Base-by-base conservation (phyloP, 53 echinoderm and acorn worm species). In the Pentamera pediparva region DNA sequence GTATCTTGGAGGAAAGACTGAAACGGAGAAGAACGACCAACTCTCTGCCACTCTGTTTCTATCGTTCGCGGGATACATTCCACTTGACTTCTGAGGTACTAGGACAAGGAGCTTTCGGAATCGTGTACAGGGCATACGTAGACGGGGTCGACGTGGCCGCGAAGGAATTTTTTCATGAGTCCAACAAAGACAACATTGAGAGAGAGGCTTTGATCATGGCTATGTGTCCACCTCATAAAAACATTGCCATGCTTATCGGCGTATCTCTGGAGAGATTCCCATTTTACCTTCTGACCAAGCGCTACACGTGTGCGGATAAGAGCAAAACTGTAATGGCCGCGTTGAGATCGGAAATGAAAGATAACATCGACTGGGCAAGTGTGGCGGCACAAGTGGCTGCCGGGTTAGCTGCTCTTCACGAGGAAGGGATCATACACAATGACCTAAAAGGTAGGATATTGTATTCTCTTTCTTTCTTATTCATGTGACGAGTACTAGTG, bases 371-470 rank as follows among this genome's bases (percentile, higher is more conserved):
- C 12, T 61, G 61, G 61, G 13, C 5, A 61, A n/a, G 33, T 11
- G 32, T 61, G 6, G 28, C 61, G 11, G 33, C 21, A 29, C 61
- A 61, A 61, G 61, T 61, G 11, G 61, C 32, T 11, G 61, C 29
- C 10, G 61, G 61, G 6, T n/a, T 61, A 10, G 6, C 28, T 9
- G 31, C 27, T 31, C 10, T 61, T 31, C 61, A 61, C 28, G 11
- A 31, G 29, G 21, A 31, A 27, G 61, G 61, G 9, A 34, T 61
- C 4, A 29, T 61, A n/a, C 61, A 61, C 31, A 61, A 61, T 30
- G 61, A 61, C 32, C 61, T 61, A 12, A 61, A 61, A 61, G 61
- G 61, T 33, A 61, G 9, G 32, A 12, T 61, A 29, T 35, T 28
- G 11, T 61, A 55, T n/a, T n/a, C n/a, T n/a, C n/a, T n/a, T n/a